Base-by-base conservation (phyloP, 1,140 invertebrate species). In the Lepidotrigona ventralis region DNA sequence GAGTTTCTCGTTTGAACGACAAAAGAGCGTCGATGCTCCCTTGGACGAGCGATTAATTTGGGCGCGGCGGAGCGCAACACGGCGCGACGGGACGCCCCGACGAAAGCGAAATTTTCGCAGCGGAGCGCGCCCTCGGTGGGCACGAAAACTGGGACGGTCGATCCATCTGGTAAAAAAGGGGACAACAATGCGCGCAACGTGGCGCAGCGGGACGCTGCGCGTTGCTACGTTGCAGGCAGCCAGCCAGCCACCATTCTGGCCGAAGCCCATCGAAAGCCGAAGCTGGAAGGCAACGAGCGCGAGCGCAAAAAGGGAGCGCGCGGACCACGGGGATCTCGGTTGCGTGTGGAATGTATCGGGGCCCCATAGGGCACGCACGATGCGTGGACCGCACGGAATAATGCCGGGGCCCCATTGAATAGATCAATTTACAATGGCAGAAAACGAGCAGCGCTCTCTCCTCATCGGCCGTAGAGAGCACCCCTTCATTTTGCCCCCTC, bases 401-500 rank as follows among this genome's bases (percentile, higher is more conserved):
- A 91, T 92, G 91, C 92, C 87, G 86, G 90, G 91, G 39, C 90
- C 89, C 92, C 91, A 92, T 91, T 92, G 90, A 93, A 93, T 92
- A 93, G 92, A 93, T 93, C 93, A 92, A 93, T 93, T 93, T 93
- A 93, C 92, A 93, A 93, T 93, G 92, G 90, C 88, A 90, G 89
- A 90, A 93, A 93, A 93, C 91, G 92, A 93, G 92, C 92, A 93
- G 90, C 81, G 66, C 78, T 83, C 68, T 83, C 68, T 46, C 39
- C 39, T 46, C 80, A 64, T 63, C 84, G 75, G 66, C 80, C 58
- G 46, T 29, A n/a, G 4, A 26, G 58, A 33, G 63, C 64, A 83
- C 60, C 85, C 77, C 73, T 72, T 72, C 72, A n/a, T 23, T 72
- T 23, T 17, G 15, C 73, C 70, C 85, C 74, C 78, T 64, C 81